phyloP scores from a whole-genome alignment of 2,797 vertebrate genomes.

The Poecilia picta region DNA sequence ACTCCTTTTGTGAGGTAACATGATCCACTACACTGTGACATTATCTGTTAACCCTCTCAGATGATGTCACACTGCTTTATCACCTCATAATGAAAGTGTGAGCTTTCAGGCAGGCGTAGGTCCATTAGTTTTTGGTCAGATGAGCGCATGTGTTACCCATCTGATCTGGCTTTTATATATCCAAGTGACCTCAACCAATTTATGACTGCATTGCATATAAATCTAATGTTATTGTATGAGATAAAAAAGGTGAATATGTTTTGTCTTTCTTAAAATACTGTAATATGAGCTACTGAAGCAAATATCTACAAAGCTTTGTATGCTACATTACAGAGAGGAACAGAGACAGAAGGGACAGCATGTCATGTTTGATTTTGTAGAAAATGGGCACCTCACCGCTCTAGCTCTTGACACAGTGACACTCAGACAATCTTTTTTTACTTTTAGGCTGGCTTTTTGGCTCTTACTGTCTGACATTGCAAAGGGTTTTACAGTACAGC shows the following conservation, averaged over 20 bases:
- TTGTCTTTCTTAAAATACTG: background rate
- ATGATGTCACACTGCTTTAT: slow-evolving; percentile 7
- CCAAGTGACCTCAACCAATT: background rate
- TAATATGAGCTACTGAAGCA: background rate
- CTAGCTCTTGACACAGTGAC: slow-evolving; percentile 35
- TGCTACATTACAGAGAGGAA: background rate
- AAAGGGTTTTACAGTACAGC: slow-evolving; percentile 36
- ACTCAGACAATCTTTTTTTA: slow-evolving; percentile 23
- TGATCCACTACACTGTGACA: slow-evolving; percentile 5
- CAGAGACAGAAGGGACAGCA: slow-evolving; percentile 15
- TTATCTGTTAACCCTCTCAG: background rate
- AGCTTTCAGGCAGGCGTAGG: background rate
- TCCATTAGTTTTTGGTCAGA: slow-evolving; percentile 3
- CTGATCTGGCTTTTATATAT: background rate
- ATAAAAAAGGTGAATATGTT: background rate
- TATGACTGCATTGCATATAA: background rate
- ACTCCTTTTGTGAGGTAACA: background rate
- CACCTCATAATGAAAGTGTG: background rate
- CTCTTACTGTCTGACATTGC: slow-evolving; percentile 26
- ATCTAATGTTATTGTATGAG: background rate
- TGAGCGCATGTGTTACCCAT: background rate
- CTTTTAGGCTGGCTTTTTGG: slow-evolving; percentile 41
- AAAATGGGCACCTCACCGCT: slow-evolving; percentile 43
- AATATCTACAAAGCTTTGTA: background rate
- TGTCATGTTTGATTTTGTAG: slow-evolving; percentile 23